These are phyloP conservation scores for Premnoplex brunnescens DNA, from an alignment of 2,797 vertebrate genomes.

Conservation along the genomic window DNA sequence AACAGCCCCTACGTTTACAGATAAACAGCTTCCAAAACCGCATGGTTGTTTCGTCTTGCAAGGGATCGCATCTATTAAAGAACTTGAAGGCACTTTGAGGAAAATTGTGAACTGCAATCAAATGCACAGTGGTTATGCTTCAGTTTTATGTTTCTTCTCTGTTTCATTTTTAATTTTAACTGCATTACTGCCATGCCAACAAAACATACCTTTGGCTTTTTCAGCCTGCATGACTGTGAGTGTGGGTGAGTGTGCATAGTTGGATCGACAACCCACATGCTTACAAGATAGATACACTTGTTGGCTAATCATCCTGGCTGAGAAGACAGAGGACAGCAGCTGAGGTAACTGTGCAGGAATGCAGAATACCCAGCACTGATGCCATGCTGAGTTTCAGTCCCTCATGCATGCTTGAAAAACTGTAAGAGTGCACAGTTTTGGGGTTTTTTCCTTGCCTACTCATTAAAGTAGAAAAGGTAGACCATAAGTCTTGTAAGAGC, in stretches of 20 bases:
- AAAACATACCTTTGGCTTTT: slow-evolving; percentile 26
- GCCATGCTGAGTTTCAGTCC: background rate
- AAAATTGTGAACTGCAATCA: background rate
- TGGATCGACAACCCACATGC: background rate
- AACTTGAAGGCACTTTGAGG: background rate
- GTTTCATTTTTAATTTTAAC: slow-evolving; percentile 35
- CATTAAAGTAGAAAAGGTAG: background rate
- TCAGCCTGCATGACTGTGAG: background rate
- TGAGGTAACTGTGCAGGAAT: slow-evolving; percentile 28
- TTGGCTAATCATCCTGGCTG: background rate
- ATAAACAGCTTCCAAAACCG: background rate
- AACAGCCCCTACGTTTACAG: background rate
- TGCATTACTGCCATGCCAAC: slow-evolving; percentile 14
- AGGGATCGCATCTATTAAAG: background rate
- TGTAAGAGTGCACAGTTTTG: background rate
- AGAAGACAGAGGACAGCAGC: background rate
- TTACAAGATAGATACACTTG: background rate
- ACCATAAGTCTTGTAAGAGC: fast-evolving
- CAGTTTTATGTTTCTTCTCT: background rate
- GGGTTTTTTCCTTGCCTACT: too few species aligned
- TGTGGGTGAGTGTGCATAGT: background rate
- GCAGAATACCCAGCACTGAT: background rate
- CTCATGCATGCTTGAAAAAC: background rate
- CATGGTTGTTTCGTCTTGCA: background rate
- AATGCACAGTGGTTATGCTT: background rate